These are phyloP conservation scores for Apodemia mormo DNA, from an alignment of 2,888 invertebrate species.

Conservation along the genomic window DNA sequence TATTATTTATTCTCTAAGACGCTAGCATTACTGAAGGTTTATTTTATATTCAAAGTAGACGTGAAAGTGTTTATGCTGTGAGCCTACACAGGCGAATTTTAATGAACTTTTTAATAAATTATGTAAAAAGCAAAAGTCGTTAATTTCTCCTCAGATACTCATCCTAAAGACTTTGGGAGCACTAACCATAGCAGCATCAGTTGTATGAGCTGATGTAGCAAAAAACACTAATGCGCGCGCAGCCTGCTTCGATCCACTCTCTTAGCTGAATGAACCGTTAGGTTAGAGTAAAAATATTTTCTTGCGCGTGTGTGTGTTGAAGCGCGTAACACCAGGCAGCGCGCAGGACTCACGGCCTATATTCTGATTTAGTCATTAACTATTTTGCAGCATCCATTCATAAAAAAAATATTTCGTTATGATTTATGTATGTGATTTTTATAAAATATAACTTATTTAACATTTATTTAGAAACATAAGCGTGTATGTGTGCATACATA, in stretches of 20 bases:
- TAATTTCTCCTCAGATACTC: slow-evolving; percentile 13
- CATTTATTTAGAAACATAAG: too few species aligned
- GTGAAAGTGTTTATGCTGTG: slow-evolving; percentile 4
- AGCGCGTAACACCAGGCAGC: background rate
- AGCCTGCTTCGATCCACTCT: slow-evolving; percentile 67
- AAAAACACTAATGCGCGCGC: slow-evolving; percentile 64
- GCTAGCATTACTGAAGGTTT: background rate
- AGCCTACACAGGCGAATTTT: slow-evolving; percentile 7
- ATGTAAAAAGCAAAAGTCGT: background rate
- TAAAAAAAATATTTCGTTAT: background rate
- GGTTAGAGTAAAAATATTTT: slow-evolving; percentile 50
- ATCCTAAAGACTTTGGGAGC: slow-evolving; percentile 14
- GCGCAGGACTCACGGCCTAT: background rate
- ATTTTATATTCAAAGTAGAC: slow-evolving; percentile 1
- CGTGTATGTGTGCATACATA: too few species aligned
- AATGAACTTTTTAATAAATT: slow-evolving; percentile 22
- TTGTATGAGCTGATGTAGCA: slow-evolving; percentile 36
- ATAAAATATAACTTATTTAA: too few species aligned
- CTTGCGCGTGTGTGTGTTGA: slow-evolving; percentile 45
- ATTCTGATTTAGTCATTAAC: background rate
- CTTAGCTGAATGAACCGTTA: slow-evolving; percentile 65
- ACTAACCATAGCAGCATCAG: slow-evolving; percentile 26
- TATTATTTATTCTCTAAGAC: background rate
- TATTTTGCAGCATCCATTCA: slow-evolving; percentile 10
- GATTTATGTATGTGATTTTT: background rate